phyloP scores from a whole-genome alignment of 2,113 vertebrate species.

The Numida meleagris region DNA sequence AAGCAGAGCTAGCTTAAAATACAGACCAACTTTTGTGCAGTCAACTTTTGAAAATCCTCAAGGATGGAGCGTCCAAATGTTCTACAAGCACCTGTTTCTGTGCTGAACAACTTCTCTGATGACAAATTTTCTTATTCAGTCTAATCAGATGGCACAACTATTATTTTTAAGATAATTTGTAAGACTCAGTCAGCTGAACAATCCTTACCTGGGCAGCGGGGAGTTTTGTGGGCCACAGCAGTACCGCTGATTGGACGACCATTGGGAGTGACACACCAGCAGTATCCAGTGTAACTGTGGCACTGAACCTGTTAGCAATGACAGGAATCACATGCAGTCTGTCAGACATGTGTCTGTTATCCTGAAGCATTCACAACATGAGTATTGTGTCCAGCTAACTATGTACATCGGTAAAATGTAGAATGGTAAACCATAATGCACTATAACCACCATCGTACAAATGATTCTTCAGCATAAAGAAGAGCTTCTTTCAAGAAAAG shows the following conservation, averaged over 20 bases:
- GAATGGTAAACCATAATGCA: background rate
- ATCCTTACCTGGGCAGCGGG: constrained; percentile 89
- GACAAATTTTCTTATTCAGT: background rate
- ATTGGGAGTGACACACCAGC: constrained; percentile 95
- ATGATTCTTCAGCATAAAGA: background rate
- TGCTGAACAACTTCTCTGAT: background rate
- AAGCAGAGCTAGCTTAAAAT: background rate
- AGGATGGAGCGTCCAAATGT: background rate
- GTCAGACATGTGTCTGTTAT: background rate
- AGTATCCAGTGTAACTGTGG: constrained; percentile 97
- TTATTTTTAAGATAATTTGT: background rate
- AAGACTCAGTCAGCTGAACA: background rate
- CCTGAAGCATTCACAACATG: background rate
- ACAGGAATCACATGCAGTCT: background rate
- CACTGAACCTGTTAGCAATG: constrained; percentile 88
- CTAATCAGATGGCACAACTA: background rate
- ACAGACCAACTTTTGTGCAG: background rate
- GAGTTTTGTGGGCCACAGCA: constrained; percentile 97
- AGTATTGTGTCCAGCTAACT: background rate
- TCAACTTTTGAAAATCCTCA: background rate
- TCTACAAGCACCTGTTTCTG: background rate
- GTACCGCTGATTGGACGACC: constrained; percentile 95
- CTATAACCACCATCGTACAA: background rate
- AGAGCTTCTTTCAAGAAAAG: background rate
- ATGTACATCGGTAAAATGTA: background rate